Percentiles rank a stretch among this genome's conserved stretches.
These are phyloP conservation scores for Drosophila tani DNA, from an alignment of 1,140 invertebrate genomes.

Conservation along the genomic window DNA sequence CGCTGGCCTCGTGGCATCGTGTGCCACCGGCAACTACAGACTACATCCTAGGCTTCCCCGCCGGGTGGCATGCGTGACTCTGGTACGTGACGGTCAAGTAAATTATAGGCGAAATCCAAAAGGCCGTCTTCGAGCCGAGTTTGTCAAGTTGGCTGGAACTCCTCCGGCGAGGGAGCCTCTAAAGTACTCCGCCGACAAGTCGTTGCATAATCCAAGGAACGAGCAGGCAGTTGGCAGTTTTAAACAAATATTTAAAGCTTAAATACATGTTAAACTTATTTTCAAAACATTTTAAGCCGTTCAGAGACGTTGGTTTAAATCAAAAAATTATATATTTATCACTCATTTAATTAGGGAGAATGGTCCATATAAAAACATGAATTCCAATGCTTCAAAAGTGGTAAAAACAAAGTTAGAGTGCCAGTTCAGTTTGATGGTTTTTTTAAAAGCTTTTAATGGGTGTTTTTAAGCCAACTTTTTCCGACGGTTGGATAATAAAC, in stretches of 20 bases:
- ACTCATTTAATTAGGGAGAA: not conserved
- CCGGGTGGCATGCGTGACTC: slow-evolving; percentile 62
- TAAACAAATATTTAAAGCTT: no score
- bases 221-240: not conserved
- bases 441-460: slow-evolving; percentile 4
- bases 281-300: no score
- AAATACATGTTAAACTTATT: no score
- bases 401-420: not conserved
- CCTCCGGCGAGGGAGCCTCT: slow-evolving; percentile 3
- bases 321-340: not conserved
- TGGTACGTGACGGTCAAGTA: slow-evolving; percentile 74
- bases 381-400: not conserved
- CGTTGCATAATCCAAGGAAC: slow-evolving; percentile 56
- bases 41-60: not conserved
- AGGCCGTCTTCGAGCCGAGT: slow-evolving; percentile 37
- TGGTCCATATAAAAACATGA: not conserved
- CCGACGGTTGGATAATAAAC: not conserved
- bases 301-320: no score
- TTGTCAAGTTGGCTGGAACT: slow-evolving; percentile 16
- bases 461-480: not conserved
- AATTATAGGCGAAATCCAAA: slow-evolving; percentile 71
- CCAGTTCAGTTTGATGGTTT: not conserved
- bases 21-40: not conserved
- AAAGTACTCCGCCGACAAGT: slow-evolving; percentile 36
- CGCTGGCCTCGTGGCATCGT: not conserved